A percentile compares a stretch with the other conserved stretches of the same genome.
Evolutionary conservation across 2,888 invertebrate species (phyloP).

Genomic region (Acanthopleura granulata): DNA sequence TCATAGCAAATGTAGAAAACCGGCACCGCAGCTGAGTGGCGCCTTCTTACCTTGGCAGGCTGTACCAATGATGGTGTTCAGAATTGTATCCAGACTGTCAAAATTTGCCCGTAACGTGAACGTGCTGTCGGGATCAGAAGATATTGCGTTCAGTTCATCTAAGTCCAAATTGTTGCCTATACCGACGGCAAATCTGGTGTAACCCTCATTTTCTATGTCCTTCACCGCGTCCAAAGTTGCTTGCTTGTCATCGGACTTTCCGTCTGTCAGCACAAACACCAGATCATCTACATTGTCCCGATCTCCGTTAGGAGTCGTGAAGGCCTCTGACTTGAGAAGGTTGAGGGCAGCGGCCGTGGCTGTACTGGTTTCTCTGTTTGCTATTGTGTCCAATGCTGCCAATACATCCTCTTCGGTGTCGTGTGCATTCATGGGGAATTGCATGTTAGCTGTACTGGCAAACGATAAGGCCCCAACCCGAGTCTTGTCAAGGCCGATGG

Average conservation of each 20-base stretch:
- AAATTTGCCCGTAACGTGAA: neutral
- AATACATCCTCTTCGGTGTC: neutral
- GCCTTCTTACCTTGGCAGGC: too few relatives aligned
- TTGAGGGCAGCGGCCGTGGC: neutral
- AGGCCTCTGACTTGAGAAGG: neutral
- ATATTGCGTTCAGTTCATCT: constrained; percentile 1
- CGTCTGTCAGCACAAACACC: constrained; percentile 4
- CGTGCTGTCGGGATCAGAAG: neutral
- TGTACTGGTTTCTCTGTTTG: neutral
- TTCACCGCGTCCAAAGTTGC: neutral
- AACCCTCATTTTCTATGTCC: neutral
- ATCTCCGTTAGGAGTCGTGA: neutral
- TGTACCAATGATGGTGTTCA: too few relatives aligned
- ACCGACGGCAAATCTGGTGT: neutral
- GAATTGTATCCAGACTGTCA: too few relatives aligned
- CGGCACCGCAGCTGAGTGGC: too few relatives aligned
- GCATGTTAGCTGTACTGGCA: too few relatives aligned
- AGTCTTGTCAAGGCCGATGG: too few relatives aligned
- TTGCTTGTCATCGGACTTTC: neutral
- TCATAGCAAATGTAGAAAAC: too few relatives aligned
- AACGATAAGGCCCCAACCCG: too few relatives aligned
- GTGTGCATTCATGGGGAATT: too few relatives aligned
- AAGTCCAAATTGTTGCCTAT: neutral
- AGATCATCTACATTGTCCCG: neutral
- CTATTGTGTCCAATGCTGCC: neutral